Evolutionary conservation across 2,113 vertebrate species (phyloP).

Genomic region (Machaerirhynchus nigripectus): DNA sequence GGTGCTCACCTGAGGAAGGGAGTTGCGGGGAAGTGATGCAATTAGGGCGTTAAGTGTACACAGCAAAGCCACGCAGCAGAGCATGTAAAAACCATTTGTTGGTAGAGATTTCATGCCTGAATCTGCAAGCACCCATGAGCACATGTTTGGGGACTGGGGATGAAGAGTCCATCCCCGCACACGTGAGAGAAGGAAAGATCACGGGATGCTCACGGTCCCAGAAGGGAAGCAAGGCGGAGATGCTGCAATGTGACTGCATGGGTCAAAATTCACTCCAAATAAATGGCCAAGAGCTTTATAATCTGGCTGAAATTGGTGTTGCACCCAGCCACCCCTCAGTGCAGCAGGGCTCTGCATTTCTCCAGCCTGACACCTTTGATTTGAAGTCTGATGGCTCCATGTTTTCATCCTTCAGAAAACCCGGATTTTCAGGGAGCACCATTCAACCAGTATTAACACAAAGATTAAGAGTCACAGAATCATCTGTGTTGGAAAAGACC

Average conservation of each 20-base stretch:
- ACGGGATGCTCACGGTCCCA: rapidly evolving
- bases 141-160: rapidly evolving
- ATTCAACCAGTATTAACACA: background rate
- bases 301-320: background rate
- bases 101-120: background rate
- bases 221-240: background rate
- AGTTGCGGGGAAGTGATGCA: background rate
- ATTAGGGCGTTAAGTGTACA: background rate
- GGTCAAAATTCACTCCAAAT: background rate
- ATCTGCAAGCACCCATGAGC: background rate
- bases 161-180: background rate
- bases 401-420: background rate
- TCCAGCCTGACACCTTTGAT: background rate
- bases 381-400: background rate
- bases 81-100: background rate
- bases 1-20: background rate
- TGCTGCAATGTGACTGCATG: background rate
- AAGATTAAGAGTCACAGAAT: background rate
- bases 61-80: background rate
- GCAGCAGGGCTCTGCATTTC: background rate
- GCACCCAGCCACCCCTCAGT: background rate
- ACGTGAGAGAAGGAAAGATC: background rate
- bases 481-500: background rate
- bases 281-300: background rate
- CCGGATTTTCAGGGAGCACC: background rate